A percentile compares a stretch with the other conserved stretches of the same genome.
These are phyloP conservation scores for Cactoblastis cactorum DNA, from an alignment of 2,888 invertebrate genomes.

Conservation along the genomic window DNA sequence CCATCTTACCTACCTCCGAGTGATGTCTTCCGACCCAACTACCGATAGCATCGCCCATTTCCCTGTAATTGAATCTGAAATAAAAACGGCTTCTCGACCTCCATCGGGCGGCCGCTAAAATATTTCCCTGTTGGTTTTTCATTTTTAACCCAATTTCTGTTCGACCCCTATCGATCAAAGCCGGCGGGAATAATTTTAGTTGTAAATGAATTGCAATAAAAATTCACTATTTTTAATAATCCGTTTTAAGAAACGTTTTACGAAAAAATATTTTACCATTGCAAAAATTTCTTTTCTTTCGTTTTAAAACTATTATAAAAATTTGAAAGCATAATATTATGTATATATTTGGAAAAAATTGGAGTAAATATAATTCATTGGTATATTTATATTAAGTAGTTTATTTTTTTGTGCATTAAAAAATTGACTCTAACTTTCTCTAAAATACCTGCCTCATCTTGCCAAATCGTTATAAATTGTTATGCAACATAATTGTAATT, in stretches of 20 bases:
- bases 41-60: conserved; percentile 15
- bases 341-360: no score
- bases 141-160: conserved; percentile 7
- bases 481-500: no score
- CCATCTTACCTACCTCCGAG: no score
- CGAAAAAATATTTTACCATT: no score
- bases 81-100: conserved; percentile 8
- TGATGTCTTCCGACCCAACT: no score
- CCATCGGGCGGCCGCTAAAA: conserved; percentile 6
- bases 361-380: no score
- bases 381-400: no score
- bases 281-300: neutral
- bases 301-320: neutral
- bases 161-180: conserved; percentile 12
- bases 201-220: neutral
- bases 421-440: no score
- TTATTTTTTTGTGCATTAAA: no score
- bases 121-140: conserved; percentile 10
- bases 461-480: no score
- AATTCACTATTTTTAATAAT: neutral
- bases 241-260: neutral
- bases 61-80: conserved; percentile 17
- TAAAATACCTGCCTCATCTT: no score
- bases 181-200: conserved; percentile 3
- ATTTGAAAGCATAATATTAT: neutral